These are phyloP conservation scores for Drosophila ohnishii DNA, from an alignment of 1,140 invertebrate species.

Conservation along the genomic window DNA sequence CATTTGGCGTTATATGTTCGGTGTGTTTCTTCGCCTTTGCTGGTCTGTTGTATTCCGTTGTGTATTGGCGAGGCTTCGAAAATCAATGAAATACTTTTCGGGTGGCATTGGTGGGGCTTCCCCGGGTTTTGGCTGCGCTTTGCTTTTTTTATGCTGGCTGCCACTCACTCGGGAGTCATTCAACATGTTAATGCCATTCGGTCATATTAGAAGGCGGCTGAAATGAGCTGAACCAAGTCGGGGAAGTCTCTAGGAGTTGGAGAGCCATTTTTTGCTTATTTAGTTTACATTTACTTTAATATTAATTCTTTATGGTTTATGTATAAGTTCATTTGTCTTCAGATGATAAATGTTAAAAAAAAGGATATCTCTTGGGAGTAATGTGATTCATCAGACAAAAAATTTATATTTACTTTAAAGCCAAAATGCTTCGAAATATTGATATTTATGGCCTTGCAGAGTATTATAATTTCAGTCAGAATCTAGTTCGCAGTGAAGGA, in stretches of 20 bases:
- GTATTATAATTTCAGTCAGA: too few species aligned
- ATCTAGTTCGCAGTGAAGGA: too few species aligned
- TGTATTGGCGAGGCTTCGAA: slow-evolving; percentile 74
- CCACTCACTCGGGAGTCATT: slow-evolving; percentile 59
- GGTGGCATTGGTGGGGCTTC: slow-evolving; percentile 77
- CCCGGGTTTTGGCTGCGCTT: slow-evolving; percentile 68
- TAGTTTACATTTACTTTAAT: background rate
- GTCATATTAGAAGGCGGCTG: slow-evolving; percentile 49
- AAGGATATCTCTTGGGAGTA: background rate
- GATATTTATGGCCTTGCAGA: too few species aligned
- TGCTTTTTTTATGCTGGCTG: slow-evolving; percentile 66
- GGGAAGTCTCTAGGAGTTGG: background rate
- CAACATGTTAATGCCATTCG: slow-evolving; percentile 64
- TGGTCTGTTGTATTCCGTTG: slow-evolving; percentile 36
- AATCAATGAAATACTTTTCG: slow-evolving; percentile 82
- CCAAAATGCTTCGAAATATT: too few species aligned
- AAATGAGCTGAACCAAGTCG: slow-evolving; percentile 31
- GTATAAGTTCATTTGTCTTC: background rate
- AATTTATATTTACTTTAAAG: too few species aligned
- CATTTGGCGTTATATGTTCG: slow-evolving; percentile 20
- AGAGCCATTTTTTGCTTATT: background rate
- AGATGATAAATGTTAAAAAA: background rate
- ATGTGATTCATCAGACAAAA: too few species aligned
- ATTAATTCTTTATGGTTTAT: too few species aligned
- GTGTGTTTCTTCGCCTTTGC: slow-evolving; percentile 17